Evolutionary conservation across 2,113 vertebrate species (phyloP).

Genomic region (Leucoraja erinaceus): DNA sequence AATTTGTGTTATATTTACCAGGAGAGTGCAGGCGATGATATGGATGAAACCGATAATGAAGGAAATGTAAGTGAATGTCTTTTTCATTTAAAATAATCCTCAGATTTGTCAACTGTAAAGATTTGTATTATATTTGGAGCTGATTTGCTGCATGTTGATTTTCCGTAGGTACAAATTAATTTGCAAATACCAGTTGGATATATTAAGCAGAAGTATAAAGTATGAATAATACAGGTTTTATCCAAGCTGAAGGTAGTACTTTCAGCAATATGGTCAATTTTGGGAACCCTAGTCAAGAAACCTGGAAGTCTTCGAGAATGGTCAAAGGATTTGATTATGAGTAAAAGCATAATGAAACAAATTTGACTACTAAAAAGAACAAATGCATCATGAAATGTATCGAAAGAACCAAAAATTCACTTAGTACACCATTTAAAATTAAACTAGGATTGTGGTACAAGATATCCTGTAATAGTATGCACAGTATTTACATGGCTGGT

Average conservation of each 20-base stretch:
- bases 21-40: conserved; percentile 60
- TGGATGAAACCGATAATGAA: conserved; percentile 59
- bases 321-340: neutral
- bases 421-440: neutral
- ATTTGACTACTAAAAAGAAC: neutral
- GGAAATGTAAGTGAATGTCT: conserved; percentile 56
- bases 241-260: neutral
- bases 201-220: too few species aligned
- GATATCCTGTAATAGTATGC: neutral
- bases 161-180: neutral
- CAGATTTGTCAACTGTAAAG: neutral
- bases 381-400: neutral
- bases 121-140: neutral
- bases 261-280: neutral
- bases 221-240: neutral
- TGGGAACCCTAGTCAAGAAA: neutral
- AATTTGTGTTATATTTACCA: conserved; percentile 48
- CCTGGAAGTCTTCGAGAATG: neutral
- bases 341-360: neutral
- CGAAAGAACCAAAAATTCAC: too few species aligned
- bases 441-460: neutral
- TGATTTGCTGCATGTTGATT: neutral
- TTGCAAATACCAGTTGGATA: neutral
- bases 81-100: neutral
- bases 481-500: too few species aligned